Percentiles rank a stretch among this genome's conserved stretches.
These are phyloP conservation scores for Chironomus tentans DNA, from an alignment of 2,888 invertebrate species.

Conservation along the genomic window DNA sequence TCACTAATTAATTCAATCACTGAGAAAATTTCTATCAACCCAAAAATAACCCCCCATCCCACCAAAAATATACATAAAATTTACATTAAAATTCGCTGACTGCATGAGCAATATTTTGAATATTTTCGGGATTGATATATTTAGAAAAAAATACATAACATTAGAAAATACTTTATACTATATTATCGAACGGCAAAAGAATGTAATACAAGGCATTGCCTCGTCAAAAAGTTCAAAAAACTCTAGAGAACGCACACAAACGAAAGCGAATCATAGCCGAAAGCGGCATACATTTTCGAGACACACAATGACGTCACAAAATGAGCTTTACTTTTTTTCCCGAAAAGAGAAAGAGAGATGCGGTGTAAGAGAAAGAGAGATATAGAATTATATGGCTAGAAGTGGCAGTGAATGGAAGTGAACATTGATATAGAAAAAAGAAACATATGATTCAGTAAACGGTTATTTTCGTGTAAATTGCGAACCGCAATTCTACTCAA, in stretches of 20 bases:
- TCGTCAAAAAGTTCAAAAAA: slow-evolving; percentile 21
- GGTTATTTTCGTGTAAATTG: not conserved
- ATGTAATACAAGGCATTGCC: slow-evolving; percentile 10
- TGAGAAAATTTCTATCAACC: too few species aligned
- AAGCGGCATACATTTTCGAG: slow-evolving; percentile 20
- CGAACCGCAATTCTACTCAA: not conserved
- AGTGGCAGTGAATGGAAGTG: not conserved
- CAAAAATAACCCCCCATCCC: too few species aligned
- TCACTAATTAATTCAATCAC: too few species aligned
- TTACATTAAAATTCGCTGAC: too few species aligned
- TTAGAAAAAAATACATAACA: too few species aligned
- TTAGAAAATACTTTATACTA: too few species aligned
- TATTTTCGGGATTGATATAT: too few species aligned
- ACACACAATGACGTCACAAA: slow-evolving; percentile 1
- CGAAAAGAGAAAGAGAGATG: not conserved
- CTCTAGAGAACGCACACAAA: slow-evolving; percentile 15
- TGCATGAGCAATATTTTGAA: too few species aligned
- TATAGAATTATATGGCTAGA: not conserved
- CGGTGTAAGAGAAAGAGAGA: not conserved
- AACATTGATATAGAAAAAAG: not conserved
- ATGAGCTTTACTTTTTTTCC: not conserved
- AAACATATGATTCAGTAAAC: slow-evolving; percentile 20
- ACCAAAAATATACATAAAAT: too few species aligned
- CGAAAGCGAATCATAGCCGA: slow-evolving; percentile 15
- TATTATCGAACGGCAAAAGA: not conserved